These are phyloP conservation scores for Candidula unifasciata DNA, from an alignment of 2,888 invertebrate genomes.

Conservation along the genomic window DNA sequence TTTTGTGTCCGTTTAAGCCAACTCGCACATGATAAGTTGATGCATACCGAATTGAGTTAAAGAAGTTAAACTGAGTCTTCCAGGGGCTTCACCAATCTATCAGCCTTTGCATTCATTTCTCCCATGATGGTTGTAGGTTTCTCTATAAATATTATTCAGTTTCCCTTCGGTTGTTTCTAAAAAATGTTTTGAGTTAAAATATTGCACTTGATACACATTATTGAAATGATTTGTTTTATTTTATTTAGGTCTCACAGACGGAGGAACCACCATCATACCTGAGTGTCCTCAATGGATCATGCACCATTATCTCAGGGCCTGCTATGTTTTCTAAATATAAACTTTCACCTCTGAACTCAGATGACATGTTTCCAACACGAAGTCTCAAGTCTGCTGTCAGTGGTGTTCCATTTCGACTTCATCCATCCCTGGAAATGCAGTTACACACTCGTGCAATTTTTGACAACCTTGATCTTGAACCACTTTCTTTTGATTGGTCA, in stretches of 20 bases:
- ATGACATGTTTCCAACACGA: not conserved
- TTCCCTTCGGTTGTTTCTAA: too few species aligned
- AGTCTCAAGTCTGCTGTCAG: slow-evolving; percentile 20
- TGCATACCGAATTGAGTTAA: too few species aligned
- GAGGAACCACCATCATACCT: slow-evolving; percentile 27
- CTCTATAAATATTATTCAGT: too few species aligned
- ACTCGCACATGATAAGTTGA: too few species aligned
- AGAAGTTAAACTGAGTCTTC: too few species aligned
- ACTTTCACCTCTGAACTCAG: not conserved
- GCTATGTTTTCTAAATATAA: slow-evolving; percentile 9
- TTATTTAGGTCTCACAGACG: not conserved
- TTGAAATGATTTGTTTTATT: not conserved
- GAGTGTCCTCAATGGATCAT: slow-evolving; percentile 27
- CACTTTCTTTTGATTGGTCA: slow-evolving; percentile 30
- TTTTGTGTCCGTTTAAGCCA: too few species aligned
- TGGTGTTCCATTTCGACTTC: slow-evolving; percentile 34
- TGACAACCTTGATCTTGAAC: slow-evolving; percentile 4
- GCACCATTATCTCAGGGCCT: slow-evolving; percentile 28
- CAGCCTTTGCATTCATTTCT: too few species aligned
- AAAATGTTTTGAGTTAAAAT: not conserved
- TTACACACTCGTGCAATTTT: not conserved
- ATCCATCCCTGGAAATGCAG: slow-evolving; percentile 6
- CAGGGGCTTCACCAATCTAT: too few species aligned
- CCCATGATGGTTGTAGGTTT: too few species aligned
- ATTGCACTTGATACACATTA: not conserved